A percentile compares a stretch with the other conserved stretches of the same genome.
Conservation (phyloP, 2,113 vertebrate species). For the Salminus brasiliensis region DNA sequence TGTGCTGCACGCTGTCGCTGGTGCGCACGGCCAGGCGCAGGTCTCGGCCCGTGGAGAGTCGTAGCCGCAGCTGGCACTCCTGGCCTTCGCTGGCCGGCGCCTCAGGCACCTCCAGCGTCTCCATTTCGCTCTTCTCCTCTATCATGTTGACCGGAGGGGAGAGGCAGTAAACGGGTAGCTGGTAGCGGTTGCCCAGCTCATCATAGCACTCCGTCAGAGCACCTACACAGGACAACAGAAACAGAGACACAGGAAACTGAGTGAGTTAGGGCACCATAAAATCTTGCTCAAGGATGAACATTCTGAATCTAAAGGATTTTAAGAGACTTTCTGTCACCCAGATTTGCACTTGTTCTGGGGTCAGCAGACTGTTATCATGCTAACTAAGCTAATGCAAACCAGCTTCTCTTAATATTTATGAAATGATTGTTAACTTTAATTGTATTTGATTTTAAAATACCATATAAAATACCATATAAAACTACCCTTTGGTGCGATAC, state of each 20-base stretch:
- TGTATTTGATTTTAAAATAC: no score
- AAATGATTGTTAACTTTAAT: no score
- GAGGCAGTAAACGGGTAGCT: constrained; percentile 96
- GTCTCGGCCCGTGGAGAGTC: constrained; percentile 95
- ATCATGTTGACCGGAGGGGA: constrained; percentile 98
- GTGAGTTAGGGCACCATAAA: background rate
- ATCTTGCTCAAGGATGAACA: background rate
- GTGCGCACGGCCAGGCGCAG: constrained; percentile 88
- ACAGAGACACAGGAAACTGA: background rate
- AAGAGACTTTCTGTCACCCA: no score
- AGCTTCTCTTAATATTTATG: no score
- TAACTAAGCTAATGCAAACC: no score
- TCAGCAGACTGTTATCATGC: no score
- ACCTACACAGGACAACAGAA: constrained; percentile 73
- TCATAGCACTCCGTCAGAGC: constrained; percentile 97
- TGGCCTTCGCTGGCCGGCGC: constrained; percentile 84
- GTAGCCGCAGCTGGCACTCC: constrained; percentile 92
- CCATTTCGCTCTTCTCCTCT: constrained; percentile 90
- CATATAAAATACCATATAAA: no score
- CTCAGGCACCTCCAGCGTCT: constrained; percentile 82
- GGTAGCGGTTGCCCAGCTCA: constrained; percentile 96
- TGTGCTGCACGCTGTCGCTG: constrained; percentile 91
- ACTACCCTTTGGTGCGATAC: no score
- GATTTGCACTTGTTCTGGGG: no score
- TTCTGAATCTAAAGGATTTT: no score